A percentile compares a stretch with the other conserved stretches of the same genome.
Evolutionary conservation across 2,113 vertebrate genomes (phyloP).

Genomic region (Ictidomys tridecemlineatus): DNA sequence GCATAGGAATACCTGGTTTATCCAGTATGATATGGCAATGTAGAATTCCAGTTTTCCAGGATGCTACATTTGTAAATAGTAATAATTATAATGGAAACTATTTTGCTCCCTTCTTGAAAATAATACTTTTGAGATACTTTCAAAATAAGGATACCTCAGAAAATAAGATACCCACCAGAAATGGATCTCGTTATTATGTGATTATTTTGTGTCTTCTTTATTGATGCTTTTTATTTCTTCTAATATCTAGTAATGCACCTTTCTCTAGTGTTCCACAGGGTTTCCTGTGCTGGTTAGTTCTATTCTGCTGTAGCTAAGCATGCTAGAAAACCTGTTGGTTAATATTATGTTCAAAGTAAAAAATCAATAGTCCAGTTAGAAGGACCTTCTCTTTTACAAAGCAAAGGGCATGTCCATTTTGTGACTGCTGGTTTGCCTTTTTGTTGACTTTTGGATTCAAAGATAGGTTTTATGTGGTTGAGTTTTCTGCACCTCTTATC

Average conservation of each 20-base stretch:
- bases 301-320: not conserved
- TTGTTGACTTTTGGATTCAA: slow-evolving; percentile 1
- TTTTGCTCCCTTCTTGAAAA: not conserved
- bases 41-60: not conserved
- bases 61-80: not conserved
- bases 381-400: not conserved
- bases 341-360: not conserved
- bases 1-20: not conserved
- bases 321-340: not conserved
- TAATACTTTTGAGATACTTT: not conserved
- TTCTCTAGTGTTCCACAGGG: not conserved
- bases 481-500: not conserved
- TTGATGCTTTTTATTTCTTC: not conserved
- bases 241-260: not conserved
- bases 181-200: not conserved
- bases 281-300: not conserved
- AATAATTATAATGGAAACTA: not conserved
- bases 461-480: not conserved
- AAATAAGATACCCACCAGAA: not conserved
- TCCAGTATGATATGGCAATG: not conserved
- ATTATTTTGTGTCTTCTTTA: not conserved
- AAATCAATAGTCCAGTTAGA: not conserved
- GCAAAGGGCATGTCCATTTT: not conserved
- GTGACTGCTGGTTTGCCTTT: not conserved
- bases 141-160: not conserved